A percentile compares a stretch with the other conserved stretches of the same genome.
Evolutionary conservation across 2,113 vertebrate genomes (phyloP).

Genomic region (Egretta garzetta): DNA sequence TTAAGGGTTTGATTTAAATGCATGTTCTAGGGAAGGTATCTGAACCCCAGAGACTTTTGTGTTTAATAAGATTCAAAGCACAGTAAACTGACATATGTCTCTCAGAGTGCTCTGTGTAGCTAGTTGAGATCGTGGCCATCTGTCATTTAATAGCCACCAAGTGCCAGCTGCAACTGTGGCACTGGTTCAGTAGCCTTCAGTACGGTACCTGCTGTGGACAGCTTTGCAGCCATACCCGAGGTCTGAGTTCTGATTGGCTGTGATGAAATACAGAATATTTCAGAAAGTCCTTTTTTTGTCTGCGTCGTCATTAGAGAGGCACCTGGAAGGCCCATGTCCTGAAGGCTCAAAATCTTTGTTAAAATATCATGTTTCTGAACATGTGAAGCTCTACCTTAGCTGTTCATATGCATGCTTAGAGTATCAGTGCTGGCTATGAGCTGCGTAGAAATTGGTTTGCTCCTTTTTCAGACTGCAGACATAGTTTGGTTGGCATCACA

Average conservation of each 20-base stretch:
- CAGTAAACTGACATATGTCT: background rate
- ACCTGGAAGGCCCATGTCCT: background rate
- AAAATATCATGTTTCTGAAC: background rate
- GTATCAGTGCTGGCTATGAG: background rate
- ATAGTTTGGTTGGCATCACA: background rate
- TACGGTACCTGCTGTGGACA: background rate
- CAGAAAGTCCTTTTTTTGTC: background rate
- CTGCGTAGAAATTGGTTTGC: background rate
- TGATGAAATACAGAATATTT: background rate
- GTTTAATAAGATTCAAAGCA: constrained; percentile 11
- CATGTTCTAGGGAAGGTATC: background rate
- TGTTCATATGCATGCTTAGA: background rate
- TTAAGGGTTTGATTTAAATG: background rate
- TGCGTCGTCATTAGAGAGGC: background rate
- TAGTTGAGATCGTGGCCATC: constrained; percentile 40
- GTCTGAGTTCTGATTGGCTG: background rate
- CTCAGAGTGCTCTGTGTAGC: background rate
- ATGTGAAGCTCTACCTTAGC: background rate
- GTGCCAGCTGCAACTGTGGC: background rate
- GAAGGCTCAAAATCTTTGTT: background rate
- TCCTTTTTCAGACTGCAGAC: background rate
- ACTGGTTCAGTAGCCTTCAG: background rate
- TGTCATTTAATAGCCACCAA: constrained; percentile 27
- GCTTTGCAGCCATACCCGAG: background rate
- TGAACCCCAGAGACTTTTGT: background rate